Evolutionary conservation across 2,888 invertebrate species (phyloP).

Genomic region (Saturnia japonica): DNA sequence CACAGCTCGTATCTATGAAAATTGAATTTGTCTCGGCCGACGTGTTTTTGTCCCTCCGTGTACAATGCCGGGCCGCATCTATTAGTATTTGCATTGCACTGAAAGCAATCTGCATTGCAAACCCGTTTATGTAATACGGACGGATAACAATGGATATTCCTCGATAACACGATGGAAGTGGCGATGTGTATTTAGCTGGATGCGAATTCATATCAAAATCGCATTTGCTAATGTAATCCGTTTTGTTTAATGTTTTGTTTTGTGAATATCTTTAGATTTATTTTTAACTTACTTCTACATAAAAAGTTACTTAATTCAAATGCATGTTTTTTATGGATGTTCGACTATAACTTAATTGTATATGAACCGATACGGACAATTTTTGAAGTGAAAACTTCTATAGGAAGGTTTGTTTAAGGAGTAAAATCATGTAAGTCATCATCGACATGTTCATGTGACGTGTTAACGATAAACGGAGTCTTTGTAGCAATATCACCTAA

Average conservation of each 20-base stretch:
- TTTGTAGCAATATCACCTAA: no score
- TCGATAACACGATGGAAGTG: slow-evolving; percentile 17
- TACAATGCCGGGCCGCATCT: slow-evolving; percentile 53
- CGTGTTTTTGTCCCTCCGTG: slow-evolving; percentile 60
- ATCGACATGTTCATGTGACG: no score
- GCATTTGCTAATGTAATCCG: background rate
- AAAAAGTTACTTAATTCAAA: no score
- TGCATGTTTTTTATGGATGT: no score
- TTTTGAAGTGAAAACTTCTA: no score
- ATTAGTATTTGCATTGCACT: slow-evolving; percentile 70
- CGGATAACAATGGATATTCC: slow-evolving; percentile 27
- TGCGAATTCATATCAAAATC: slow-evolving; percentile 18
- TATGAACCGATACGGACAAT: no score
- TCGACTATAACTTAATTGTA: no score
- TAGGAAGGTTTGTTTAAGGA: no score
- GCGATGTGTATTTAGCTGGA: slow-evolving; percentile 27
- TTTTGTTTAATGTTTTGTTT: background rate
- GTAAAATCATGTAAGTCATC: no score
- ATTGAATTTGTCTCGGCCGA: slow-evolving; percentile 64
- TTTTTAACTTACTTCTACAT: no score
- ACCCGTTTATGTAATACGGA: slow-evolving; percentile 61
- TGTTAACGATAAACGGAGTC: no score
- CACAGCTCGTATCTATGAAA: slow-evolving; percentile 61
- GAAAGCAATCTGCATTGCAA: slow-evolving; percentile 76
- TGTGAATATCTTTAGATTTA: no score